Evolutionary conservation across 2,888 invertebrate genomes (phyloP).

Genomic region (Esperia sulphurella): DNA sequence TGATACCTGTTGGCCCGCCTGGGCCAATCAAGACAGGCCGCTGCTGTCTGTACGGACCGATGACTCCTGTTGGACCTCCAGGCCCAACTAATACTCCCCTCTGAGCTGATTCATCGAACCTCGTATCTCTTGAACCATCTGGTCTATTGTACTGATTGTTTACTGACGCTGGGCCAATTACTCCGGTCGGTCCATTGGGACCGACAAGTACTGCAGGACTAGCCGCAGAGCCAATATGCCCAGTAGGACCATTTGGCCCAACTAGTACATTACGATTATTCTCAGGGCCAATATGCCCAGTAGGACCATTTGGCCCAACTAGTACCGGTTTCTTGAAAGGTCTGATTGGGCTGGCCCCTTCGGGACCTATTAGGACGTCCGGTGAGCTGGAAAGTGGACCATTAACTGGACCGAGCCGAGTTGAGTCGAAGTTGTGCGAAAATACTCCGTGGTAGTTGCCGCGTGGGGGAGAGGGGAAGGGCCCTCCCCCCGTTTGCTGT

Average conservation of each 20-base stretch:
- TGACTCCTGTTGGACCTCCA: constrained; percentile 59
- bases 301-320: constrained; percentile 24
- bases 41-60: constrained; percentile 22
- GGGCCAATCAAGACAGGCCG: constrained; percentile 53
- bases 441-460: constrained; percentile 19
- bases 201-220: constrained; percentile 51
- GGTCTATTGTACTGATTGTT: constrained; percentile 8
- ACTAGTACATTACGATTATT: constrained; percentile 22
- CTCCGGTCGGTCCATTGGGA: constrained; percentile 44
- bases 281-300: constrained; percentile 26
- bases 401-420: constrained; percentile 18
- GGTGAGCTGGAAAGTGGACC: neutral
- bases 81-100: constrained; percentile 43
- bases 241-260: constrained; percentile 23
- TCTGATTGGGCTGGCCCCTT: no score
- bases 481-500: constrained; percentile 29
- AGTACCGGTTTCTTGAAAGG: constrained; percentile 8
- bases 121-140: constrained; percentile 6
- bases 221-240: constrained; percentile 22
- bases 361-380: no score
- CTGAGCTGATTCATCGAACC: constrained; percentile 13
- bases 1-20: constrained; percentile 69
- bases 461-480: constrained; percentile 33
- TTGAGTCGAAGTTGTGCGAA: constrained; percentile 23
- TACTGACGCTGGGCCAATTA: constrained; percentile 19